A percentile compares a stretch with the other conserved stretches of the same genome.
These are phyloP conservation scores for Melanerpes aurifrons DNA, from an alignment of 2,113 vertebrate species.

Conservation along the genomic window DNA sequence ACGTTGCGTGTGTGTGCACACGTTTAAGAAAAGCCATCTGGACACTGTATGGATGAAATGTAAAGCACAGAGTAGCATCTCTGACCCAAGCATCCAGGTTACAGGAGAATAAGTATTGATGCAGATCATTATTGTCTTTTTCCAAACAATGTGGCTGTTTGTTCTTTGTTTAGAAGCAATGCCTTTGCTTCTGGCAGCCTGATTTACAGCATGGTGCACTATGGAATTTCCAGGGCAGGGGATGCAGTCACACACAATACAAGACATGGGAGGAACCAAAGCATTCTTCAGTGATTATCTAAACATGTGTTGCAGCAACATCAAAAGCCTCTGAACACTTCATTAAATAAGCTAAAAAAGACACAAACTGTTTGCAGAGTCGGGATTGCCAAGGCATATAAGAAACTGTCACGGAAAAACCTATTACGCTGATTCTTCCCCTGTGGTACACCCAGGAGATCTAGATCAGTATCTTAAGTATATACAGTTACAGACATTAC, in stretches of 20 bases:
- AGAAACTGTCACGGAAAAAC: conserved; percentile 36
- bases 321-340: conserved; percentile 56
- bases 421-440: neutral
- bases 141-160: neutral
- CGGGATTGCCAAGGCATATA: conserved; percentile 29
- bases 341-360: conserved; percentile 46
- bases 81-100: neutral
- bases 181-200: conserved; percentile 11
- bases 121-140: neutral
- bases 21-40: neutral
- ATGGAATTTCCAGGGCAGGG: conserved; percentile 18
- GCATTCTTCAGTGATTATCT: conserved; percentile 68
- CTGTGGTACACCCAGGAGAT: neutral
- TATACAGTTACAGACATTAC: neutral
- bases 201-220: neutral
- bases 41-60: neutral
- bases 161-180: conserved; percentile 1
- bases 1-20: neutral
- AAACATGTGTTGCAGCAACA: conserved; percentile 58
- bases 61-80: neutral
- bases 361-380: conserved; percentile 27
- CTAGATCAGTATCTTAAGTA: neutral
- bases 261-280: conserved; percentile 64
- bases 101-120: neutral
- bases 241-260: conserved; percentile 31